Percentiles rank a stretch among this genome's conserved stretches.
phyloP scores from a whole-genome alignment of 2,113 vertebrate species.

The Gasterosteus aculeatus region DNA sequence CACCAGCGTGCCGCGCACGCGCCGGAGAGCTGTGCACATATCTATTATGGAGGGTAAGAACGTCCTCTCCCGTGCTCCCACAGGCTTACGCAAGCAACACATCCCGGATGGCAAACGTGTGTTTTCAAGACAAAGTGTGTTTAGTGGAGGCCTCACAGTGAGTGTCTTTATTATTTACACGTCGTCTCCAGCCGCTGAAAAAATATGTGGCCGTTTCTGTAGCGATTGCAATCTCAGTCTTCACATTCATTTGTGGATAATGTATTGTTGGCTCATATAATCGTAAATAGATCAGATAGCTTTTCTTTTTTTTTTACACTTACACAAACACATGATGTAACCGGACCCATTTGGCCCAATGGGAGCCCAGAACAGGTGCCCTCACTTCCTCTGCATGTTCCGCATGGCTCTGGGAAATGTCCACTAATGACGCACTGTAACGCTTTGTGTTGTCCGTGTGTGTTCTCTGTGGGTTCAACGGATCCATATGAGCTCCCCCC shows the following conservation, averaged over 20 bases:
- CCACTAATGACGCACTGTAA: background rate
- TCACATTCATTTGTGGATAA: background rate
- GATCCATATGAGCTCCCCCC: conserved; percentile 42
- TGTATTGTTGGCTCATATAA: background rate
- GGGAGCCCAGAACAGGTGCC: conserved; percentile 28
- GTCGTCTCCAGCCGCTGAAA: background rate
- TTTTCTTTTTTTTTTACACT: background rate
- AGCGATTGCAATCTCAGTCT: background rate
- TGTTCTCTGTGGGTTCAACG: conserved; percentile 31
- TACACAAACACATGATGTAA: conserved; percentile 46
- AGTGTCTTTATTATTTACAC: background rate
- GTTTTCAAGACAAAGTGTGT: background rate
- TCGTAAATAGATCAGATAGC: conserved; percentile 10
- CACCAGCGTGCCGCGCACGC: conserved; percentile 93
- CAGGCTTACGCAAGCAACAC: background rate
- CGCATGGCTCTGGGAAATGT: conserved; percentile 4
- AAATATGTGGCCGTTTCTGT: background rate
- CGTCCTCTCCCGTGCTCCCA: background rate
- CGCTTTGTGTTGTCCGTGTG: conserved; percentile 8
- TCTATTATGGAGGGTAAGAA: conserved; percentile 98
- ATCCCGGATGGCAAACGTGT: background rate
- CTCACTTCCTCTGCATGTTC: conserved; percentile 10
- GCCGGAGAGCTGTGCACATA: conserved; percentile 96
- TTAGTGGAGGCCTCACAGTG: background rate
- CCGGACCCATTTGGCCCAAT: conserved; percentile 56